Evolutionary conservation across 2,797 vertebrate genomes (phyloP).

Genomic region (Leptoclinus maculatus): DNA sequence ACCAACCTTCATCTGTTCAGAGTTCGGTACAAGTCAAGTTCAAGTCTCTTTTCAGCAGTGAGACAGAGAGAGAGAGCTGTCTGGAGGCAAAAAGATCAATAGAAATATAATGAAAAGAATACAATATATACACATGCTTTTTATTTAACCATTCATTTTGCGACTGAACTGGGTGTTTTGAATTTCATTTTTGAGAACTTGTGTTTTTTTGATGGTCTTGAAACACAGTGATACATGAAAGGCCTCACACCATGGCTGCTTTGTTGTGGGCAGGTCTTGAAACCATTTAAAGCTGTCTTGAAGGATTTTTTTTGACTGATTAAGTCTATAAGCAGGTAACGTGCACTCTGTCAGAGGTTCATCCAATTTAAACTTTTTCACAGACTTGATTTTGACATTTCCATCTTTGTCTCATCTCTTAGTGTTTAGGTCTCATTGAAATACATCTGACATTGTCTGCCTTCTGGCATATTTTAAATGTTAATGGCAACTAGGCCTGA

Average conservation of each 20-base stretch:
- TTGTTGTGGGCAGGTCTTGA: conserved; percentile 35
- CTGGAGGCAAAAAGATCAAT: neutral
- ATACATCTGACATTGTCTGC: conserved; percentile 26
- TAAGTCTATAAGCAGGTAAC: conserved; percentile 53
- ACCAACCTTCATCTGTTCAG: neutral
- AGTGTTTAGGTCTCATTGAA: conserved; percentile 32
- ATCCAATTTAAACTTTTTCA: conserved; percentile 23
- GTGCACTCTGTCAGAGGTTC: conserved; percentile 35
- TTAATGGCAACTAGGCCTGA: neutral
- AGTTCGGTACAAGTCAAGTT: neutral
- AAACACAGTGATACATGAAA: conserved; percentile 1
- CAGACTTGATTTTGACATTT: conserved; percentile 27
- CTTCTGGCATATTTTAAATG: conserved; percentile 32
- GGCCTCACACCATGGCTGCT: conserved; percentile 2
- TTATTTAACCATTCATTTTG: neutral
- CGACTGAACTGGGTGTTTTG: neutral
- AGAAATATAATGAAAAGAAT: neutral
- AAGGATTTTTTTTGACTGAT: conserved; percentile 66
- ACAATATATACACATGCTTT: neutral
- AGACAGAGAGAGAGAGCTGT: neutral
- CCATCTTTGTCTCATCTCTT: conserved; percentile 23
- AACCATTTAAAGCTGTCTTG: conserved; percentile 58
- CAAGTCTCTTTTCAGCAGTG: neutral
- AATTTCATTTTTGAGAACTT: neutral
- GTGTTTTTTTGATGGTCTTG: neutral